These are phyloP conservation scores for Parnassius orleans DNA, from an alignment of 2,888 invertebrate genomes.

Conservation along the genomic window DNA sequence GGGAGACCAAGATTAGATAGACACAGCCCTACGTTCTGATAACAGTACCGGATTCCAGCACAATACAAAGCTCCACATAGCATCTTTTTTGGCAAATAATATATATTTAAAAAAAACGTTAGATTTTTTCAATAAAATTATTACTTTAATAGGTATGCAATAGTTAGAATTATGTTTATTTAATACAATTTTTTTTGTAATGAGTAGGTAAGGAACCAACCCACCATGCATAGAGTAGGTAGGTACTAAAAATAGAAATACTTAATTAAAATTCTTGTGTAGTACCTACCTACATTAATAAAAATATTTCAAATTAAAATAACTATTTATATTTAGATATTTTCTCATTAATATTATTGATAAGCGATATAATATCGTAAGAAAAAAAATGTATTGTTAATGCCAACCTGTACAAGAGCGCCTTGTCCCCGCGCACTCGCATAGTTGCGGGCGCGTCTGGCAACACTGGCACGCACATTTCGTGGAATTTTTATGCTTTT, in stretches of 20 bases:
- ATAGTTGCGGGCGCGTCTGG: conserved; percentile 62
- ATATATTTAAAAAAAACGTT: no score
- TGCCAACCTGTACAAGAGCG: conserved; percentile 25
- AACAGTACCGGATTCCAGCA: conserved; percentile 60
- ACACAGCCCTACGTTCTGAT: conserved; percentile 66
- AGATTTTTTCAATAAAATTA: no score
- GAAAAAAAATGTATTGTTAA: conserved; percentile 14
- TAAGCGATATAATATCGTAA: neutral
- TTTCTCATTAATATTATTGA: no score
- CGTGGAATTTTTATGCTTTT: conserved; percentile 55
- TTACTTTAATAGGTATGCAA: no score
- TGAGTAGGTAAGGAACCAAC: no score
- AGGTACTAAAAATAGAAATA: neutral
- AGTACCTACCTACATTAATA: no score
- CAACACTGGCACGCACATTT: conserved; percentile 62
- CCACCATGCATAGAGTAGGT: no score
- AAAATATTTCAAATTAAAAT: no score
- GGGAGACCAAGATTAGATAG: conserved; percentile 70
- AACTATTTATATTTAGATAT: neutral
- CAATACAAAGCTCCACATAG: conserved; percentile 45
- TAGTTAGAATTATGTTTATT: no score
- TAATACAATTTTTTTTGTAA: no score
- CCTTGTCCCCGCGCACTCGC: conserved; percentile 42
- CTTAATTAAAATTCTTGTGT: neutral
- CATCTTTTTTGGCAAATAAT: neutral